These are phyloP conservation scores for Chamaea fasciata DNA, from an alignment of 2,113 vertebrate species.

Conservation along the genomic window DNA sequence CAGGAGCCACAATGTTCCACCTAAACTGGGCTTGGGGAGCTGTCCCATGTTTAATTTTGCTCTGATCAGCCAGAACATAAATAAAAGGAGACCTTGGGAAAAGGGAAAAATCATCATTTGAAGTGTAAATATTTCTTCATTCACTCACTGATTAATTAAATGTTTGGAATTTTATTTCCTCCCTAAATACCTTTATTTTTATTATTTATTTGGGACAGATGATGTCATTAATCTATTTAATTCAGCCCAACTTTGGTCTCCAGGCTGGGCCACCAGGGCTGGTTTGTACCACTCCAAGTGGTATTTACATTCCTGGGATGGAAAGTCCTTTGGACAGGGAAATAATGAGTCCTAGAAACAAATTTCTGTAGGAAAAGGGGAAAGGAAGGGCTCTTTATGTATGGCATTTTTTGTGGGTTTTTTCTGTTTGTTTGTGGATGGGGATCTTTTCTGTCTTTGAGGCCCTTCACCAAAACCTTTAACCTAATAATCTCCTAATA, in stretches of 20 bases:
- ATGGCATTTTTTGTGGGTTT: accelerated
- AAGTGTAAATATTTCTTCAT: neutral
- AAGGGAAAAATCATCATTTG: neutral
- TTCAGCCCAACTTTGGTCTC: neutral
- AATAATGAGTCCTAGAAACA: neutral
- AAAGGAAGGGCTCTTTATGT: neutral
- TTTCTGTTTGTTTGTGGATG: neutral
- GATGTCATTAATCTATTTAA: neutral
- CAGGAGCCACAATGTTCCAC: neutral
- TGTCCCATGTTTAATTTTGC: neutral
- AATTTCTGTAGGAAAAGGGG: neutral
- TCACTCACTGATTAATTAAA: neutral
- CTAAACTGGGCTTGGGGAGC: neutral
- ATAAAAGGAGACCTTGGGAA: neutral
- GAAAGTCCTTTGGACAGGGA: neutral
- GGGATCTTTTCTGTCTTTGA: neutral
- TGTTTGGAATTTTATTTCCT: neutral
- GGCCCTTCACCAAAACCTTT: neutral
- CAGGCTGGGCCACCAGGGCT: neutral
- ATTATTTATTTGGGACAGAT: neutral
- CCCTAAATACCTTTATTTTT: neutral
- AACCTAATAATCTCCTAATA: neutral
- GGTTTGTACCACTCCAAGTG: neutral
- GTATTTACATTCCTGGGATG: neutral
- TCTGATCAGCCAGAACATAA: neutral